phyloP scores from a whole-genome alignment of 2,888 invertebrate species.

The Conistra vaccinii region DNA sequence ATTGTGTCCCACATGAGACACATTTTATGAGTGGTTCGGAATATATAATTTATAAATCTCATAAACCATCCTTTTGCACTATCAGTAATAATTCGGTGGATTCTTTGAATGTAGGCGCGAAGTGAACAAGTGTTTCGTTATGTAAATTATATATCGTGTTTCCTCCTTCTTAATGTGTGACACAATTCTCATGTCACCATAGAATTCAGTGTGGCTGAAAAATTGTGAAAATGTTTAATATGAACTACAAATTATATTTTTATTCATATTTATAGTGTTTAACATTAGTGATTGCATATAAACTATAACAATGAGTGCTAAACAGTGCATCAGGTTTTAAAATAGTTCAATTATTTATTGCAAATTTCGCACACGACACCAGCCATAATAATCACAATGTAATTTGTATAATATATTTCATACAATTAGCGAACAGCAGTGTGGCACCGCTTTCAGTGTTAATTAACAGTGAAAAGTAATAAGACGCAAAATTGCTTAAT shows the following conservation, averaged over 20 bases:
- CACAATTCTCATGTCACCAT: conserved; percentile 48
- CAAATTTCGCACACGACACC: conserved; percentile 86
- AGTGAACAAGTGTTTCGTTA: conserved; percentile 25
- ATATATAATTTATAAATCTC: conserved; percentile 60
- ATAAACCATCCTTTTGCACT: conserved; percentile 11
- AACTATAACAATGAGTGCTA: conserved; percentile 76
- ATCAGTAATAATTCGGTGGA: conserved; percentile 3
- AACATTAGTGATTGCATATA: conserved; percentile 66
- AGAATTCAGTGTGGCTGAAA: conserved; percentile 34
- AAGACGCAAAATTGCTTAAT: conserved; percentile 78
- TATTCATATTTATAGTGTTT: conserved; percentile 41
- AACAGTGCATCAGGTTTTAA: conserved; percentile 86
- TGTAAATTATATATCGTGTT: conserved; percentile 35
- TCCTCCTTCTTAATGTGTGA: conserved; percentile 39
- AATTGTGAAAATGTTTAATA: conserved; percentile 44
- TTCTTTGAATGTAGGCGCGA: conserved; percentile 14
- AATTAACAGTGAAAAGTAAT: conserved; percentile 69
- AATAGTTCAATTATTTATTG: conserved; percentile 82
- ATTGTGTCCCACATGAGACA: conserved; percentile 60
- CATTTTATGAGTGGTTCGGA: conserved; percentile 53
- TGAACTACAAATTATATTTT: conserved; percentile 29
- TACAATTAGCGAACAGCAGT: conserved; percentile 78
- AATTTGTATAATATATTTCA: conserved; percentile 83
- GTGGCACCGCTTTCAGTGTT: conserved; percentile 85
- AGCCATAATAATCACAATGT: conserved; percentile 87